Conservation (phyloP, 2,113 vertebrate genomes). For the Podarcis raffonei region DNA sequence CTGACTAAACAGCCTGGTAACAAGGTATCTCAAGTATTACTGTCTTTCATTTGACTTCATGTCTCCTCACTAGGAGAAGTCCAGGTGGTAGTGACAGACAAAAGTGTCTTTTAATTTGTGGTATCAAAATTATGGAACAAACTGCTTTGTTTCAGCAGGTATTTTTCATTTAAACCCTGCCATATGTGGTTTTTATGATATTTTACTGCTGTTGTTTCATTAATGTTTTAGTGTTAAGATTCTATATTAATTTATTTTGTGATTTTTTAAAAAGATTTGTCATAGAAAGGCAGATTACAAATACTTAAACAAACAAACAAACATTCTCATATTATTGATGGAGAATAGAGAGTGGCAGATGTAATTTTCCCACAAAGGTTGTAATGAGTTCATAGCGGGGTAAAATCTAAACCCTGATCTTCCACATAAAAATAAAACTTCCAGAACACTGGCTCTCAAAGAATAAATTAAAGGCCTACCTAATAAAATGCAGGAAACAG, state of each 20-base stretch:
- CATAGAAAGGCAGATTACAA: not conserved
- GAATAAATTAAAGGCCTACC: constrained; percentile 2
- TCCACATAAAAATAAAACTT: not conserved
- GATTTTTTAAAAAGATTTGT: not conserved
- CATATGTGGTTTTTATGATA: not conserved
- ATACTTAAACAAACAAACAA: not conserved
- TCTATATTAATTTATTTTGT: not conserved
- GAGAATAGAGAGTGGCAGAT: not conserved
- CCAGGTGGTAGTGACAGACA: not conserved
- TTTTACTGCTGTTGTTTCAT: not conserved
- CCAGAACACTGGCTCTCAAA: not conserved
- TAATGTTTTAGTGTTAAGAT: not conserved
- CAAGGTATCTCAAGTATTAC: not conserved
- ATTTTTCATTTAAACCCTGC: not conserved
- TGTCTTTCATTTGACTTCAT: not conserved
- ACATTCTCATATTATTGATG: not conserved
- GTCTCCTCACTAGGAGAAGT: not conserved
- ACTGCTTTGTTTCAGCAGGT: not conserved
- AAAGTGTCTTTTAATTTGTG: not conserved
- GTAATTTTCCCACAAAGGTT: not conserved
- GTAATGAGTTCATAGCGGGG: not conserved
- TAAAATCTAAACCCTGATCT: not conserved
- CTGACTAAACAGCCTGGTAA: not conserved
- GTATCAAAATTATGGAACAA: not conserved
- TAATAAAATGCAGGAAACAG: not conserved